phyloP scores from a whole-genome alignment of 2,113 vertebrate genomes.

The Cottus gobio region DNA sequence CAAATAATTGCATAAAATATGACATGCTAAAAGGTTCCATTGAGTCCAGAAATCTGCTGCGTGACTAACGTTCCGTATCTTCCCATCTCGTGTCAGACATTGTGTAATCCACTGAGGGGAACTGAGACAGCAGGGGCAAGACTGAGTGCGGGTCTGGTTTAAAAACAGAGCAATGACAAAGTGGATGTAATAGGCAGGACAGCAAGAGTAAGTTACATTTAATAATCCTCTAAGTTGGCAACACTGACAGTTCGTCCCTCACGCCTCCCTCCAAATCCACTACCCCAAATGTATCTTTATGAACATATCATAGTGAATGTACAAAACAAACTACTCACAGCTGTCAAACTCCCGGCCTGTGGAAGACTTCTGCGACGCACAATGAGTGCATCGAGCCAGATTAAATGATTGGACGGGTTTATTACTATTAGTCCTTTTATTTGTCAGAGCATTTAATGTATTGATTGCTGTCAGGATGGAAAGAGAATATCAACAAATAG shows the following conservation, averaged over 20 bases:
- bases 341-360: not conserved
- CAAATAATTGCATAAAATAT: conserved; percentile 59
- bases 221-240: not conserved
- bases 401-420: not conserved
- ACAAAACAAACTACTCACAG: not conserved
- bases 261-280: not conserved
- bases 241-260: not conserved
- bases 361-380: not conserved
- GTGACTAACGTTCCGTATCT: conserved; percentile 68
- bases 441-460: not conserved
- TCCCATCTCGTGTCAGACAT: conserved; percentile 50
- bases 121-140: conserved; percentile 45
- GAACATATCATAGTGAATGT: not conserved
- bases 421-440: not conserved
- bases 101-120: conserved; percentile 54
- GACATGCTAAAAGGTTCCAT: conserved; percentile 60
- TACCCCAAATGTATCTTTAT: not conserved
- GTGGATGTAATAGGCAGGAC: conserved; percentile 18
- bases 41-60: conserved; percentile 48
- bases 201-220: not conserved
- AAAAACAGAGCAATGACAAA: conserved; percentile 30
- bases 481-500: not conserved
- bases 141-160: conserved; percentile 40
- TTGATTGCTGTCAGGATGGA: not conserved
- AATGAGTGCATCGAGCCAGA: not conserved